Evolutionary conservation across 2,888 invertebrate species (phyloP), one percentile per base, ranked within the genome.

Genomic region (Neoaliturus tenellus): DNA sequence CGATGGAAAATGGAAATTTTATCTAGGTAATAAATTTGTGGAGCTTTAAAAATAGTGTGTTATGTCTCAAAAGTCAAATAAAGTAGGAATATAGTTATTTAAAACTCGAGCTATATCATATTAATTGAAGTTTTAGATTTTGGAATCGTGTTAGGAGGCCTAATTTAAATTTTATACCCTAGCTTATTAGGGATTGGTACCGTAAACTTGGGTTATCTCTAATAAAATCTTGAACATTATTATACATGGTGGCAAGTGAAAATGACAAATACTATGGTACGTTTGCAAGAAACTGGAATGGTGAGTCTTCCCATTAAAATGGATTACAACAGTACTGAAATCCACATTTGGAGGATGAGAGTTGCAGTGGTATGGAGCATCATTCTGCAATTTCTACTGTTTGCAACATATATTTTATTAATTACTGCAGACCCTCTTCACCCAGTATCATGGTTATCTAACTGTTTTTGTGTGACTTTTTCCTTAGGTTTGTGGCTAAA

Each of bases 401-500:
- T 90, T 69, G 88, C 88, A 23, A 86, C 86, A 23, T 88, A 90
- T 17, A 88, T 90, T 23, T 85, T 91, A 12, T 85, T 91, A 20
- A 91, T 94, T 62, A 95, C 95, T 90, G 90, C 94, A 41, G 92
- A 94, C 88, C 87, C 94, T 23, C 89, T 95, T 62, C 94, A 95
- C 88, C 95, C 95, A 0, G 84, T 94, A 23, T 89, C 91, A 87
- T 96, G 95, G 95, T 89, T 95, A n/a, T 88, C 91, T 39, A 91
- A 92, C 48, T 93, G 94, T 0, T 90, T 95, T 85, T 88, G 91
- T 20, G 92, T 94, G 17, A 91, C 95, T 84, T 91, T 93, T 81
- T 93, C 93, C 5, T 91, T 93, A 88, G 93, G 93, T 89, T 95
- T 95, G 90, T 93, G 94, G 91, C 89, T 94, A 0, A 94, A 93